Evolutionary conservation across 1,140 invertebrate genomes (phyloP).

Genomic region (Lineus longissimus): DNA sequence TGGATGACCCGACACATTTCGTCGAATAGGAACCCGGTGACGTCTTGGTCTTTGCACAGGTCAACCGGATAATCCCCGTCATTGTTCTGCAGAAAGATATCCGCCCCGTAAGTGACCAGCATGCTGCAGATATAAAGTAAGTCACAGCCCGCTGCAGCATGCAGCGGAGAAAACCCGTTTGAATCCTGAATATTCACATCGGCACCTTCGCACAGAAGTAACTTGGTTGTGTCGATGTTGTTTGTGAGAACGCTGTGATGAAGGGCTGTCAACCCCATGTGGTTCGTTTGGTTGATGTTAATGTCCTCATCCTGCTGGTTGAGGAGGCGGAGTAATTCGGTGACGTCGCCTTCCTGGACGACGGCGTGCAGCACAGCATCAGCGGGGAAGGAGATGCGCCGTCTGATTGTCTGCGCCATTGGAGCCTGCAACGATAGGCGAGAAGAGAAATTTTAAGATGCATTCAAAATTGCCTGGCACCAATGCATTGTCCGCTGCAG

Average conservation of each 20-base stretch:
- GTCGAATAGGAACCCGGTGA: constrained; percentile 30
- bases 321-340: constrained; percentile 33
- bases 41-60: constrained; percentile 35
- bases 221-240: constrained; percentile 97
- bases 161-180: constrained; percentile 98
- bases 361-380: constrained; percentile 41
- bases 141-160: constrained; percentile 94
- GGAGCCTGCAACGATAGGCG: not conserved
- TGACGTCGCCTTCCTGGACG: constrained; percentile 41
- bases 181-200: constrained; percentile 95
- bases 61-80: constrained; percentile 37
- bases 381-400: constrained; percentile 39
- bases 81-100: constrained; percentile 35
- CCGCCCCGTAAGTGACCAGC: constrained; percentile 36
- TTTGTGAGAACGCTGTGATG: constrained; percentile 54
- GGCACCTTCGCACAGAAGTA: constrained; percentile 87
- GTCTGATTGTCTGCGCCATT: not conserved
- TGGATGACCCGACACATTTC: constrained; percentile 36
- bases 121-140: constrained; percentile 74
- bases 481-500: not conserved
- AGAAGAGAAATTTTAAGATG: not conserved
- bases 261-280: constrained; percentile 41
- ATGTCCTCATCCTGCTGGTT: constrained; percentile 22
- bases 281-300: constrained; percentile 32
- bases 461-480: too few relatives aligned